Conservation (phyloP, 2,113 vertebrate species). For the Etheostoma spectabile region DNA sequence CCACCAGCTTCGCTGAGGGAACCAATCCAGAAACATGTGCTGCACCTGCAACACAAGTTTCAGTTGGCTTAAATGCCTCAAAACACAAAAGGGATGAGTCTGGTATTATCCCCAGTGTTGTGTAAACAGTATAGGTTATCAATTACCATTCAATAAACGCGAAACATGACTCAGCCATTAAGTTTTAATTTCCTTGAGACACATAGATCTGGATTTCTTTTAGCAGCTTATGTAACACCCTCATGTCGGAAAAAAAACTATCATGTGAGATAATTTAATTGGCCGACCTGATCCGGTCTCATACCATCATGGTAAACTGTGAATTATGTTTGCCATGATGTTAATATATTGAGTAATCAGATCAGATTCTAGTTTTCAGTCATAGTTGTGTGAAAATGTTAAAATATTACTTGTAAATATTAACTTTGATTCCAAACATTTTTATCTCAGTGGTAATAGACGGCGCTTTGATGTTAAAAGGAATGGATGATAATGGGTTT, state of each 20-base stretch:
- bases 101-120: constrained; percentile 30
- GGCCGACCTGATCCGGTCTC: background rate
- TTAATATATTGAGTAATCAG: background rate
- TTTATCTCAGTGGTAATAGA: no score
- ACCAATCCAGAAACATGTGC: constrained; percentile 23
- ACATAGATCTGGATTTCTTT: background rate
- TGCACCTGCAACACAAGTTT: constrained; percentile 40
- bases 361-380: constrained; percentile 1
- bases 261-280: background rate
- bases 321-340: background rate
- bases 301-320: background rate
- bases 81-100: constrained; percentile 38
- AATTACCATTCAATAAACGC: constrained; percentile 18
- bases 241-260: background rate
- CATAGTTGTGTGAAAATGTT: background rate
- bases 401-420: background rate
- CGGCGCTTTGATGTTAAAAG: background rate
- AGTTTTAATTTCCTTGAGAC: constrained; percentile 8
- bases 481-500: background rate
- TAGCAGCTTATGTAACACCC: constrained; percentile 33
- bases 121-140: constrained; percentile 19
- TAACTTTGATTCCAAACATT: background rate
- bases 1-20: background rate
- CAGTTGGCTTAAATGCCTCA: constrained; percentile 36
- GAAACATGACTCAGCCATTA: constrained; percentile 29